Evolutionary conservation across 2,113 vertebrate species (phyloP).

Genomic region (Meleagris gallopavo): DNA sequence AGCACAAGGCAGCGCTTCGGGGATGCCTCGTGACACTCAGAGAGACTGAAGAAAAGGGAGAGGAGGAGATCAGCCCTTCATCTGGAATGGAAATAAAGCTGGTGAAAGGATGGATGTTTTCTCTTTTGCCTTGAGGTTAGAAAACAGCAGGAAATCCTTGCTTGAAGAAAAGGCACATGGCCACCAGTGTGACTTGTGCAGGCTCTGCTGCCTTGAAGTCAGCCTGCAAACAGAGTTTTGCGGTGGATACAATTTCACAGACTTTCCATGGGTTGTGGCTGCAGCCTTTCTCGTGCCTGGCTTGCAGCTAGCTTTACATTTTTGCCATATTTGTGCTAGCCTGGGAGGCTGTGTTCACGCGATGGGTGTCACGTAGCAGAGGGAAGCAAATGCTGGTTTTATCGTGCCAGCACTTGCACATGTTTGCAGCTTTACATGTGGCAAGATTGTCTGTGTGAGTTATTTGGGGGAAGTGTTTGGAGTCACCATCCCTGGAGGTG

Average conservation of each 20-base stretch:
- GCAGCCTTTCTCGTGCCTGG: background rate
- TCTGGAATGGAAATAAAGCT: constrained; percentile 62
- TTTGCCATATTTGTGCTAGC: background rate
- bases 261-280: constrained; percentile 6
- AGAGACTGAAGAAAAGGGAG: background rate
- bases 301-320: background rate
- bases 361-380: background rate
- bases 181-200: constrained; percentile 24
- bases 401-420: background rate
- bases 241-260: background rate
- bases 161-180: constrained; percentile 57
- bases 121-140: constrained; percentile 68
- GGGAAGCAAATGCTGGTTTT: background rate
- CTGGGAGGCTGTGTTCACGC: background rate
- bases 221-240: constrained; percentile 21
- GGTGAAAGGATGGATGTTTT: constrained; percentile 65
- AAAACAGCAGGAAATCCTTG: constrained; percentile 63
- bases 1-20: background rate
- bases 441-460: background rate
- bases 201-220: constrained; percentile 46
- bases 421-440: background rate
- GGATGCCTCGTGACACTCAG: background rate
- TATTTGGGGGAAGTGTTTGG: background rate
- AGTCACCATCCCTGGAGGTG: too few species aligned
- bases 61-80: constrained; percentile 33